A percentile compares a stretch with the other conserved stretches of the same genome.
Evolutionary conservation across 2,797 vertebrate species (phyloP).

Genomic region (Rhodeus uyekii): DNA sequence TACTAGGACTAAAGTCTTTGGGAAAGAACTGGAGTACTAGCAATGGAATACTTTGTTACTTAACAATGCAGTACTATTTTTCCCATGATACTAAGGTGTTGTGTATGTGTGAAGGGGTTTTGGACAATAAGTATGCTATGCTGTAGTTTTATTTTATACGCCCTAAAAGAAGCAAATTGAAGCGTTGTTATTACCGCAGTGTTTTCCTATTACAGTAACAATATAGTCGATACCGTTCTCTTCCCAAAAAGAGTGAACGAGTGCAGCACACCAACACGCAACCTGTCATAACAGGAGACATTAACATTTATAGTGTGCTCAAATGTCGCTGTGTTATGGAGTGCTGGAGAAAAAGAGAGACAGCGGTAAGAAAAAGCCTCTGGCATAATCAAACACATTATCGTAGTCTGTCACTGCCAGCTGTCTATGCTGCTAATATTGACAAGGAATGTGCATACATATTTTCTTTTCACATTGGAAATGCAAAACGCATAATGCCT

Average conservation of each 20-base stretch:
- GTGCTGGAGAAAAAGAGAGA: conserved; percentile 22
- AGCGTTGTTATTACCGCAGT: background rate
- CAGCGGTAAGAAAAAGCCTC: conserved; percentile 38
- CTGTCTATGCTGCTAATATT: conserved; percentile 45
- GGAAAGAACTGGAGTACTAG: background rate
- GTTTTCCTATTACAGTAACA: background rate
- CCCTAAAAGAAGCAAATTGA: background rate
- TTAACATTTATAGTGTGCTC: conserved; percentile 37
- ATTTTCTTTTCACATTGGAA: conserved; percentile 31
- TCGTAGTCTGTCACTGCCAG: conserved; percentile 50
- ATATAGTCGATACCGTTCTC: conserved; percentile 13
- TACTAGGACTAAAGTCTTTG: background rate
- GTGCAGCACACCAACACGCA: conserved; percentile 52
- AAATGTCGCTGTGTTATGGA: conserved; percentile 36
- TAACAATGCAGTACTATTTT: background rate
- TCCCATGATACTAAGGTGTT: background rate
- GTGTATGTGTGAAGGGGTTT: background rate
- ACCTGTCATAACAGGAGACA: conserved; percentile 43
- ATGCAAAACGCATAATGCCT: background rate
- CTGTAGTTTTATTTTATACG: background rate
- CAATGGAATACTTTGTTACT: background rate
- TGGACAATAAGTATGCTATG: background rate
- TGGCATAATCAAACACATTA: conserved; percentile 53
- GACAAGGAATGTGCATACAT: conserved; percentile 41
- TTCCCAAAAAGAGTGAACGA: background rate